Conservation (phyloP, 2,113 vertebrate species). For the Gambusia holbrooki region DNA sequence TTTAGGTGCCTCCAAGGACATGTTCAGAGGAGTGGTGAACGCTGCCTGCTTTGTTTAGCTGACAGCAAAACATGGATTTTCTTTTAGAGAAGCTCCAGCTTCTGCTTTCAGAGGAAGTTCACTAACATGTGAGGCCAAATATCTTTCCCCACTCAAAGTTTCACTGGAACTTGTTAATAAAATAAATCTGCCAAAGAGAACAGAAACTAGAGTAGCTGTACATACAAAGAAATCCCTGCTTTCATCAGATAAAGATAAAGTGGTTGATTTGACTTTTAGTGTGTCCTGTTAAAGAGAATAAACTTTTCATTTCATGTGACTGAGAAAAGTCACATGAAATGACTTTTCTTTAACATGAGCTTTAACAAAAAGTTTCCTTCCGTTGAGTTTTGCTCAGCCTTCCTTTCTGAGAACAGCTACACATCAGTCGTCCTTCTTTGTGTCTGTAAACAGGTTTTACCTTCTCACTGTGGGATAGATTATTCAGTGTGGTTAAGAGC, state of each 20-base stretch:
- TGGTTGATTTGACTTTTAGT: no score
- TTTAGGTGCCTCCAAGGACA: neutral
- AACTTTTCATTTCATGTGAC: no score
- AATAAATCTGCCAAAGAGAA: neutral
- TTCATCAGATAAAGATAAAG: neutral
- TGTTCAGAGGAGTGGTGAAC: neutral
- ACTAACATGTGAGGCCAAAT: neutral
- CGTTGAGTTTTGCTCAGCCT: no score
- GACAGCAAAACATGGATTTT: neutral
- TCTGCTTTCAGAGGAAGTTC: neutral
- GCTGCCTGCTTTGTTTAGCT: neutral
- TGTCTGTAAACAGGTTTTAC: no score
- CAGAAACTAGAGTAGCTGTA: neutral
- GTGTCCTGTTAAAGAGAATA: no score
- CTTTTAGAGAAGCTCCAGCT: neutral
- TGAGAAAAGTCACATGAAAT: no score
- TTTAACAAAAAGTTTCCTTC: no score
- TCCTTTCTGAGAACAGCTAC: no score
- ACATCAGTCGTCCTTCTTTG: no score
- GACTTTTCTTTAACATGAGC: no score
- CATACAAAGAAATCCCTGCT: neutral
- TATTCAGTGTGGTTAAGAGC: no score
- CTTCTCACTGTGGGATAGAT: no score
- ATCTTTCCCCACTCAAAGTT: neutral
- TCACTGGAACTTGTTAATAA: neutral